Conservation (phyloP, 64 coral and sea anemone species). For the Acropora tenuis region DNA sequence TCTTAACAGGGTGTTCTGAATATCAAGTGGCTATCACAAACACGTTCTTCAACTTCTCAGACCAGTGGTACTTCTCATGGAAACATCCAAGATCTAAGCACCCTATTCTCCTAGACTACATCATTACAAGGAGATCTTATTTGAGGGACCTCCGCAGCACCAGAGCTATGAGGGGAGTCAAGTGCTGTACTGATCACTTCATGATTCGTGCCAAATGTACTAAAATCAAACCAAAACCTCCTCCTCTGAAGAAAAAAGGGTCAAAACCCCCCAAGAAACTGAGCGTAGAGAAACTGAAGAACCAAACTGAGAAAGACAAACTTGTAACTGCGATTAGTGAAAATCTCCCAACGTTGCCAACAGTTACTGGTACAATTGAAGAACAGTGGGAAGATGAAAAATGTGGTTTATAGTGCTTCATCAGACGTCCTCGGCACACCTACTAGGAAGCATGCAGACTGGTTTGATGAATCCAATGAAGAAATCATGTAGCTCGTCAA, state of each 20-base stretch:
- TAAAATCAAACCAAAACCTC: neutral
- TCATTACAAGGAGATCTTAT: neutral
- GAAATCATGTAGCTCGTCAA: neutral
- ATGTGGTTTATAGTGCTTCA: neutral
- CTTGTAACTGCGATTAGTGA: neutral
- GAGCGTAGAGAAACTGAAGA: neutral
- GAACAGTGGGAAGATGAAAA: neutral
- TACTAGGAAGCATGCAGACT: neutral
- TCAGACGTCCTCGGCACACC: neutral
- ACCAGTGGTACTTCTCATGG: neutral
- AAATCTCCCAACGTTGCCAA: neutral
- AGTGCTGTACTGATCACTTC: neutral
- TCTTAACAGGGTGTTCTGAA: no score
- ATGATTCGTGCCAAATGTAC: neutral
- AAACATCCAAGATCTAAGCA: neutral
- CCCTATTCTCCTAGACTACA: neutral
- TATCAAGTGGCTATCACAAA: neutral
- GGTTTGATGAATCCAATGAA: neutral
- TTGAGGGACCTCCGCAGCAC: neutral
- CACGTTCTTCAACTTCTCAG: neutral
- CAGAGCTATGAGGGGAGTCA: neutral
- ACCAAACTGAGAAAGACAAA: neutral
- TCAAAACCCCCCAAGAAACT: neutral
- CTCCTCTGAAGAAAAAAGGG: neutral
- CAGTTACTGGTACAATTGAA: neutral